phyloP scores from a whole-genome alignment of 1,140 invertebrate genomes.

The Tribolium madens region DNA sequence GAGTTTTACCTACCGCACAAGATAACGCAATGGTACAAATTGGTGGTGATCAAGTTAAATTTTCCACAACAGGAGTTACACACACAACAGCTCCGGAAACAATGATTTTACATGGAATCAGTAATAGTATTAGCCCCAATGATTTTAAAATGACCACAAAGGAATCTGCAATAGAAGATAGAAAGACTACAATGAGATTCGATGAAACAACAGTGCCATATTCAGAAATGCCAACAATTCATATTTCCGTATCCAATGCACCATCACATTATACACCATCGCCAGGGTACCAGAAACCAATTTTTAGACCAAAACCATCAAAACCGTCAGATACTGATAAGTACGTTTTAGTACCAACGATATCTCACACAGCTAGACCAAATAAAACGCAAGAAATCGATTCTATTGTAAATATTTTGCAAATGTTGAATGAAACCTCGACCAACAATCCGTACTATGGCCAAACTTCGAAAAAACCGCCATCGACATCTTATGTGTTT shows the following conservation, averaged over 20 bases:
- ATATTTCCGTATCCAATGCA: conserved; percentile 61
- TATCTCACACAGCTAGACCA: conserved; percentile 66
- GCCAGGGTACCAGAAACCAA: conserved; percentile 55
- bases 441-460: conserved; percentile 28
- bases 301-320: conserved; percentile 60
- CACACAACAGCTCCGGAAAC: conserved; percentile 75
- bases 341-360: conserved; percentile 69
- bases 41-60: conserved; percentile 60
- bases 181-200: conserved; percentile 57
- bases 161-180: conserved; percentile 59
- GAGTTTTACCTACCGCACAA: conserved; percentile 58
- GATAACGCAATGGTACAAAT: conserved; percentile 61
- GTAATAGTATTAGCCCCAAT: conserved; percentile 73
- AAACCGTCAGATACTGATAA: conserved; percentile 63
- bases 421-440: conserved; percentile 62
- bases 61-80: conserved; percentile 68
- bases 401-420: conserved; percentile 67
- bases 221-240: conserved; percentile 54
- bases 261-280: conserved; percentile 58
- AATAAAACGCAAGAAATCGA: conserved; percentile 63
- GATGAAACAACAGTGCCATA: conserved; percentile 54
- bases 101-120: conserved; percentile 74
- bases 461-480: conserved; percentile 54
- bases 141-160: conserved; percentile 68
- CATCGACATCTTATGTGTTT: conserved; percentile 59